Evolutionary conservation across 2,888 invertebrate genomes (phyloP).

Genomic region (Ophion ellenae): DNA sequence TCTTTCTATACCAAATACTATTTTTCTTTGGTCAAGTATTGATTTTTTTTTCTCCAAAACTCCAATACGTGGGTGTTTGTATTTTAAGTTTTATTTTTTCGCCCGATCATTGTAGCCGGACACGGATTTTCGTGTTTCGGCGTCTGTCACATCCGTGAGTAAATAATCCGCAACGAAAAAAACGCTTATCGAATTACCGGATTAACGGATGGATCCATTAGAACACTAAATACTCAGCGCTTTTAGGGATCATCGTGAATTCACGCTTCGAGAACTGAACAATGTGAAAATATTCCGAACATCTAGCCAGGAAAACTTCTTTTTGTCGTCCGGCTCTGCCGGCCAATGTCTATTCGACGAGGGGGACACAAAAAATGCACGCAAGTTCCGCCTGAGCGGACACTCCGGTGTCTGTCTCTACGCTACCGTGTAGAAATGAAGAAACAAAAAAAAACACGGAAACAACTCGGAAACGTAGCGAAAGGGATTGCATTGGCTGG

Average conservation of each 20-base stretch:
- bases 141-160: slow-evolving; percentile 36
- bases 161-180: slow-evolving; percentile 39
- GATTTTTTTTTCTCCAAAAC: neutral
- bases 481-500: slow-evolving; percentile 6
- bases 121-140: slow-evolving; percentile 35
- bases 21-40: neutral
- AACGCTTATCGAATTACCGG: slow-evolving; percentile 36
- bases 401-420: slow-evolving; percentile 2
- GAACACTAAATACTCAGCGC: slow-evolving; percentile 35
- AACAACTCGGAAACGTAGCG: neutral
- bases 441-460: slow-evolving; percentile 18
- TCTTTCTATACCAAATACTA: too few relatives aligned
- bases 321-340: neutral
- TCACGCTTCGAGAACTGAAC: slow-evolving; percentile 29
- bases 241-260: slow-evolving; percentile 26
- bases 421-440: slow-evolving; percentile 54
- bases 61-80: slow-evolving; percentile 13
- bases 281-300: slow-evolving; percentile 21
- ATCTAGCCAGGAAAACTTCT: slow-evolving; percentile 37
- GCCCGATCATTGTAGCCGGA: slow-evolving; percentile 47
- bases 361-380: slow-evolving; percentile 30
- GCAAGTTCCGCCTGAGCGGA: slow-evolving; percentile 42
- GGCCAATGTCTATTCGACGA: slow-evolving; percentile 30
- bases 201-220: slow-evolving; percentile 36
- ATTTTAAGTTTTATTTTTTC: slow-evolving; percentile 50